Evolutionary conservation across 2,113 vertebrate genomes (phyloP).

Genomic region (Oreochromis niloticus): DNA sequence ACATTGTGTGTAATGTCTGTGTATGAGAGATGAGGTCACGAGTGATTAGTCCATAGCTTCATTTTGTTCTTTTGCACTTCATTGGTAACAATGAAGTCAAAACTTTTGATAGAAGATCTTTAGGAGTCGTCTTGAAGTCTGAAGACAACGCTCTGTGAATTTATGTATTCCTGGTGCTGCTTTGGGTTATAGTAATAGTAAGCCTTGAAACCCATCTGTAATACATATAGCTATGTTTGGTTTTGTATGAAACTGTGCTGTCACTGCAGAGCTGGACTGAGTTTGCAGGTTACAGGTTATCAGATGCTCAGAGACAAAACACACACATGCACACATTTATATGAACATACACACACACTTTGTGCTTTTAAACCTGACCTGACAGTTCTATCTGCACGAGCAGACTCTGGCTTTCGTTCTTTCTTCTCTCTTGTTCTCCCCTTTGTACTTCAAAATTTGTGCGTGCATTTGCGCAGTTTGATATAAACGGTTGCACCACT

Average conservation of each 20-base stretch:
- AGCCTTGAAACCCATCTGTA: not conserved
- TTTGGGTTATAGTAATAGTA: slow-evolving; percentile 19
- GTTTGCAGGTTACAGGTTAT: slow-evolving; percentile 62
- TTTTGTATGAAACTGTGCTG: slow-evolving; percentile 32
- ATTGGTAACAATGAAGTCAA: not conserved
- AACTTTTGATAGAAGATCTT: not conserved
- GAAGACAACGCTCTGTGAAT: not conserved
- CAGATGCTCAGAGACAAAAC: slow-evolving; percentile 26
- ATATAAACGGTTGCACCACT: not conserved
- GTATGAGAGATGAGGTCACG: not conserved
- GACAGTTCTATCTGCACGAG: slow-evolving; percentile 52
- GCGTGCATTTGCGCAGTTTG: not conserved
- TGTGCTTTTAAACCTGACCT: slow-evolving; percentile 38
- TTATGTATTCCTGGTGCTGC: not conserved
- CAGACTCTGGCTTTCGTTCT: slow-evolving; percentile 1
- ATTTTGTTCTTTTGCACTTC: not conserved
- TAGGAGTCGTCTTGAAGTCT: not conserved
- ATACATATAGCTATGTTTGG: slow-evolving; percentile 52
- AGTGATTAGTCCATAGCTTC: not conserved
- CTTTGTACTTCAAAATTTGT: not conserved
- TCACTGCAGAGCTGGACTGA: slow-evolving; percentile 36
- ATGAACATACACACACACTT: not conserved
- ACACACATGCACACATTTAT: not conserved
- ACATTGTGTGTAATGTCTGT: not conserved
- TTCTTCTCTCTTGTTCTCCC: not conserved